Evolutionary conservation across 30 jellyfish, hydroid and myxozoan species (phyloP), one percentile per base, ranked within the genome.

Genomic region (Hydractinia symbiolongicarpus): DNA sequence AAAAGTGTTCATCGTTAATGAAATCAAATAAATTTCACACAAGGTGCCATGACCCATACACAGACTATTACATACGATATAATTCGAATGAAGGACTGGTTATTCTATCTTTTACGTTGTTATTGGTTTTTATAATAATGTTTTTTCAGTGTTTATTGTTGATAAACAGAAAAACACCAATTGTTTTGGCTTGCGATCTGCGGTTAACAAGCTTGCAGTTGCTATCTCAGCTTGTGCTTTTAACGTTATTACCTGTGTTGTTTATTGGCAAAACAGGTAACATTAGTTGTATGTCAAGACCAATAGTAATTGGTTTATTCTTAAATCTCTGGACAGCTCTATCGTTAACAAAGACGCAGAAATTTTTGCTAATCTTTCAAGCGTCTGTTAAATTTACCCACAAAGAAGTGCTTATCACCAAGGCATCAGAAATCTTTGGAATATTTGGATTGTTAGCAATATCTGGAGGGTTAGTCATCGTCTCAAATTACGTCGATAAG

Each of bases 281-380:
- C 17, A 51, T 13, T 51, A 13, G 19, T n/a, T 64, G 74, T 13
- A 7, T 6, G 7, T n/a, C 17, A 7, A 44, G 74, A 64, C 74
- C 74, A 0, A 13, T 64, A 0, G 4, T 51, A 7, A 6, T 51
- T 1, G 74, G 74, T 6, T 64, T 51, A 64, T n/a, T 64, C 9
- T 51, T 64, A n/a, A 64, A 44, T 6, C 40, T 64, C 40, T n/a
- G 19, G 40, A 64, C 74, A 64, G 19, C 74, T 44, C 19, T 64
- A n/a, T 64, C 40, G 74, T 51, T 64, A 44, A 6, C 74, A 1
- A 64, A 64, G 74, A 64, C 74, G 40, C 74, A 64, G 4, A 64
- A 64, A 64, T 64, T 64, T 13, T 51, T 64, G 74, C 74, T n/a
- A 44, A 64, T 64, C 7, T 64, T 64, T 64, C 74, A 64, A 64